Conservation (phyloP, 1,140 invertebrate genomes). For the Pararge aegeria region DNA sequence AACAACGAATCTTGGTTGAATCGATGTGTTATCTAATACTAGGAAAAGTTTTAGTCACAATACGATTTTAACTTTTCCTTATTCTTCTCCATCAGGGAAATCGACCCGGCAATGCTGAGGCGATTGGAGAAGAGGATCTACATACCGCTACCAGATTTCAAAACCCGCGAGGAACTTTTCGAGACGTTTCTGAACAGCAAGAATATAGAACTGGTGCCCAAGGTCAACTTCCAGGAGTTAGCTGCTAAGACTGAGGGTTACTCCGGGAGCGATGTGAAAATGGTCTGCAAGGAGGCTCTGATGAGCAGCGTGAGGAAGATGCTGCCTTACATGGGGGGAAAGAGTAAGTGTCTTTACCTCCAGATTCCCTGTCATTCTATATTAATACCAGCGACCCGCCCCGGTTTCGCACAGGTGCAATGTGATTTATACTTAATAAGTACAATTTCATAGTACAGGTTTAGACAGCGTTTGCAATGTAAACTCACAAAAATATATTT, state of each 20-base stretch:
- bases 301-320: conserved; percentile 80
- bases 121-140: conserved; percentile 94
- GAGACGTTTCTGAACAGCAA: conserved; percentile 78
- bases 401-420: too few species aligned
- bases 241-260: conserved; percentile 87
- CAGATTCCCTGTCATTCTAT: too few species aligned
- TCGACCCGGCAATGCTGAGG: conserved; percentile 92
- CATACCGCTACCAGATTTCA: conserved; percentile 86
- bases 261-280: conserved; percentile 93
- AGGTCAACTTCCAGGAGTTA: conserved; percentile 78
- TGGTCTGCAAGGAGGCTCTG: conserved; percentile 93
- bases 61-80: not conserved
- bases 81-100: conserved; percentile 82
- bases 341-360: conserved; percentile 45
- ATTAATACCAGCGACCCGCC: too few species aligned
- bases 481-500: too few species aligned
- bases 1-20: too few species aligned
- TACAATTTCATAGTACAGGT: too few species aligned
- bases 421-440: too few species aligned
- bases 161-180: conserved; percentile 85
- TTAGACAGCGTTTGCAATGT: too few species aligned
- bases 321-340: conserved; percentile 47
- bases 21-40: too few species aligned
- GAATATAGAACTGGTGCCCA: conserved; percentile 52
- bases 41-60: too few species aligned